These are phyloP conservation scores for Drosophila cardini DNA, from an alignment of 1,140 invertebrate species.

Conservation along the genomic window DNA sequence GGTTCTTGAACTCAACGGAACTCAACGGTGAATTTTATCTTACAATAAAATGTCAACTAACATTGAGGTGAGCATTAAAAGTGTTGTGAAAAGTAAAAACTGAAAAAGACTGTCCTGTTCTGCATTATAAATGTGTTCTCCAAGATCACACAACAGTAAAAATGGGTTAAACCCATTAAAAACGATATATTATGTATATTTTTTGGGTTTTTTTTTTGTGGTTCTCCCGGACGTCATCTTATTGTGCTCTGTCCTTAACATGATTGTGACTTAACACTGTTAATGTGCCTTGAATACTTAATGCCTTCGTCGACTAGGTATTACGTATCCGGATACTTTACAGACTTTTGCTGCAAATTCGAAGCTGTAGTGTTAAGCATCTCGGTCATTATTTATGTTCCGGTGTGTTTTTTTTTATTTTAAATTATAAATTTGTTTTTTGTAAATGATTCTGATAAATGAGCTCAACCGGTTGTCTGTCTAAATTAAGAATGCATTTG, in stretches of 20 bases:
- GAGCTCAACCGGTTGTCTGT: constrained; percentile 46
- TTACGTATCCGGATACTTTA: constrained; percentile 44
- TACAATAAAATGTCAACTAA: constrained; percentile 9
- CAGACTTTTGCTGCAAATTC: constrained; percentile 17
- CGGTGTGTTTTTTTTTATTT: neutral
- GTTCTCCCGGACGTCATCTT: constrained; percentile 35
- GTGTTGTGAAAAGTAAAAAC: constrained; percentile 21
- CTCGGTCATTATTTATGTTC: constrained; percentile 17
- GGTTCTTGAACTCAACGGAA: constrained; percentile 15
- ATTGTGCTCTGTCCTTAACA: constrained; percentile 24
- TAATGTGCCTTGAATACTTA: constrained; percentile 49
- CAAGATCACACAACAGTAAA: constrained; percentile 50
- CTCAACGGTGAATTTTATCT: neutral
- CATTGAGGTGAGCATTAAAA: constrained; percentile 13
- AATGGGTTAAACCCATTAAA: constrained; percentile 36
- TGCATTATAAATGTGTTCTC: constrained; percentile 20
- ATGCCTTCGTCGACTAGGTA: constrained; percentile 30
- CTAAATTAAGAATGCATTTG: constrained; percentile 57
- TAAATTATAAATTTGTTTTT: constrained; percentile 5
- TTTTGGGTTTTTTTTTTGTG: constrained; percentile 27
- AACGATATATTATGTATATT: constrained; percentile 12
- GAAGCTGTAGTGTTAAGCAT: neutral
- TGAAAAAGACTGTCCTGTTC: neutral
- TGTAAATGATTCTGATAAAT: constrained; percentile 30
- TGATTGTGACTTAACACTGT: constrained; percentile 17